Evolutionary conservation across 2,113 vertebrate species (phyloP).

Genomic region (Heterocephalus glaber): DNA sequence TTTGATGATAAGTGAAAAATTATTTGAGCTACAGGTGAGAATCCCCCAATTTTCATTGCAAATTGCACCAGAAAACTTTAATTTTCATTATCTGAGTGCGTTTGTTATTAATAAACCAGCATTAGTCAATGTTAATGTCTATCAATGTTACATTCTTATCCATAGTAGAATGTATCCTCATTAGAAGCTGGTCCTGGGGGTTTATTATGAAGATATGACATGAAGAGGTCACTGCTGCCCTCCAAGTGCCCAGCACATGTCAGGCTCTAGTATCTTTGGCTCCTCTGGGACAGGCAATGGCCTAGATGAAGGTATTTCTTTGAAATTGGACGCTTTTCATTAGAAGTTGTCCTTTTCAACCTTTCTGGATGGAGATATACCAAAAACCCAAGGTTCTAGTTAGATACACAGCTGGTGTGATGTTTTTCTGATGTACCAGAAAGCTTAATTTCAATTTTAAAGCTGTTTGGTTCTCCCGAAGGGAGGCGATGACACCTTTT

Average conservation of each 20-base stretch:
- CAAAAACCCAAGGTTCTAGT: not conserved
- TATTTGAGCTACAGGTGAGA: constrained; percentile 1
- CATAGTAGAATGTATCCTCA: not conserved
- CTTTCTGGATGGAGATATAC: not conserved
- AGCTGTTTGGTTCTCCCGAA: not conserved
- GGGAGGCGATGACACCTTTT: not conserved
- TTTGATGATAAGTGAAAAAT: not conserved
- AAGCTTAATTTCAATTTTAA: constrained; percentile 30
- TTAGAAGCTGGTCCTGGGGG: not conserved
- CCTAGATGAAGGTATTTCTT: constrained; percentile 15
- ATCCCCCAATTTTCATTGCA: not conserved
- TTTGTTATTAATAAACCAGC: constrained; percentile 8
- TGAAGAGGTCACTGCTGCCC: not conserved
- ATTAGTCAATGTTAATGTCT: not conserved
- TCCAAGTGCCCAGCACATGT: not conserved
- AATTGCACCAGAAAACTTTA: constrained; percentile 18
- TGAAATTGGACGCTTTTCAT: not conserved
- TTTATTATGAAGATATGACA: not conserved
- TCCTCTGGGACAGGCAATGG: not conserved
- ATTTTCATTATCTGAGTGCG: not conserved
- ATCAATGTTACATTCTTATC: not conserved
- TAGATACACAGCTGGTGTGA: not conserved
- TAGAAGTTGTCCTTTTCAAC: not conserved
- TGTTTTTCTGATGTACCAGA: not conserved
- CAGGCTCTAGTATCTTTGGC: not conserved